phyloP scores from a whole-genome alignment of 2,113 vertebrate genomes.

The Pterocles gutturalis region DNA sequence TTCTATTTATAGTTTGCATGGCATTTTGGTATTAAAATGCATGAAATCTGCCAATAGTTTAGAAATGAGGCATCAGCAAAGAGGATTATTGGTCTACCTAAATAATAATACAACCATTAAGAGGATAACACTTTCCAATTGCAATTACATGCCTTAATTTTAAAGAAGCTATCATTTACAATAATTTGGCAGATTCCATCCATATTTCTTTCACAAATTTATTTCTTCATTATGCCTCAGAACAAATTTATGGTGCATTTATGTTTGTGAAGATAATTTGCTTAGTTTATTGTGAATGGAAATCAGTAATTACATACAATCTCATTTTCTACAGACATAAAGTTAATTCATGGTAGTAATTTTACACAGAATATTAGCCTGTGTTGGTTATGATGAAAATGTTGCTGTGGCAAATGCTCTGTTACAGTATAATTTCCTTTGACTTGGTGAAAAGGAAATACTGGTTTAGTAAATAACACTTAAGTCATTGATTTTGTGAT shows the following conservation, averaged over 20 bases:
- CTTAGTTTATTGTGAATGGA: slow-evolving; percentile 87
- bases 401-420: slow-evolving; percentile 71
- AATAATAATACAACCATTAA: slow-evolving; percentile 82
- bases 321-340: slow-evolving; percentile 83
- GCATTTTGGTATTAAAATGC: slow-evolving; percentile 79
- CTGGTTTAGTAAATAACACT: slow-evolving; percentile 64
- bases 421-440: slow-evolving; percentile 63
- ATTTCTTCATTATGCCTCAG: slow-evolving; percentile 86
- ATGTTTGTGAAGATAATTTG: slow-evolving; percentile 83
- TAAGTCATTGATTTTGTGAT: slow-evolving; percentile 54
- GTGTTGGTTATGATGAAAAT: slow-evolving; percentile 80
- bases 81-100: slow-evolving; percentile 79
- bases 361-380: slow-evolving; percentile 82
- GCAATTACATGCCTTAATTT: slow-evolving; percentile 87
- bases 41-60: slow-evolving; percentile 79
- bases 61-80: slow-evolving; percentile 77
- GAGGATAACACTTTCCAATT: slow-evolving; percentile 81
- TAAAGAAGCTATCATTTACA: slow-evolving; percentile 84
- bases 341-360: slow-evolving; percentile 86
- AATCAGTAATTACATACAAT: slow-evolving; percentile 86
- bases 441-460: slow-evolving; percentile 67
- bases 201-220: slow-evolving; percentile 86
- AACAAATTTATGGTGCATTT: slow-evolving; percentile 86
- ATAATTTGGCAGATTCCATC: slow-evolving; percentile 84
- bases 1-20: slow-evolving; percentile 72